Base-by-base conservation (phyloP, 2,797 vertebrate species). In the Rhabdomys pumilio region DNA sequence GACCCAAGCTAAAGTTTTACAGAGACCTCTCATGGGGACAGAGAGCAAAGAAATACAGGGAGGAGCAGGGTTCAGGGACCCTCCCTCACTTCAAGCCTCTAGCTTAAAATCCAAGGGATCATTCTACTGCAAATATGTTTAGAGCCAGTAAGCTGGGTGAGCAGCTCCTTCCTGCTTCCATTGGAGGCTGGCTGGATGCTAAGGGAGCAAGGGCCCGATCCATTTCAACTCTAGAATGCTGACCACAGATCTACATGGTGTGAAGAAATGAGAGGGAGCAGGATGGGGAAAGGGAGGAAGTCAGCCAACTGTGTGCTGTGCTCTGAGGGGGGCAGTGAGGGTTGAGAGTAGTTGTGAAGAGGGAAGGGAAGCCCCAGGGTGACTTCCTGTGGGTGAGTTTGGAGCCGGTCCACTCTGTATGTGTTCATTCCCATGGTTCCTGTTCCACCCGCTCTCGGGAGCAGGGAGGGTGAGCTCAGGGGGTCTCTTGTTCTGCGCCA, bases 31-130 rank as follows among this genome's bases (percentile, higher is more conserved):
- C 20, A 14, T 65, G 3, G 77, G n/a, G 1, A 61, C 22, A 20
- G 19, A 26, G 34, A 89, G 22, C 22, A 89, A 88, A 92, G 38
- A 55, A 65, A n/a, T 79, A 93, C 73, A 34, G 59, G 41, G 76
- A 80, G 44, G n/a, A 94, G 61, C 44, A 73, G 89, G 47, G 69
- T 22, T 73, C 73, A 87, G 72, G 83, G 65, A 76, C 34, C 6
- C 31, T 19, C 13, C 59, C 29, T 96, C 94, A 57, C 67, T 96
- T 96, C 34, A 93, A 77, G 34, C 53, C 31, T 72, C 34, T 20
- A 76, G 61, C 26, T 81, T 92, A 67, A 11, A 9, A 4, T 13
- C n/a, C 53, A 73, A 89, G 82, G 38, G 82, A 89, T 31, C 24
- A 53, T 85, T 81, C 69, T 55, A 34, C 31, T 77, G 13, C 41